Evolutionary conservation across 92 coral and sea anemone species (phyloP), one percentile per base, ranked within the genome.

Genomic region (Paramuricea clavata): DNA sequence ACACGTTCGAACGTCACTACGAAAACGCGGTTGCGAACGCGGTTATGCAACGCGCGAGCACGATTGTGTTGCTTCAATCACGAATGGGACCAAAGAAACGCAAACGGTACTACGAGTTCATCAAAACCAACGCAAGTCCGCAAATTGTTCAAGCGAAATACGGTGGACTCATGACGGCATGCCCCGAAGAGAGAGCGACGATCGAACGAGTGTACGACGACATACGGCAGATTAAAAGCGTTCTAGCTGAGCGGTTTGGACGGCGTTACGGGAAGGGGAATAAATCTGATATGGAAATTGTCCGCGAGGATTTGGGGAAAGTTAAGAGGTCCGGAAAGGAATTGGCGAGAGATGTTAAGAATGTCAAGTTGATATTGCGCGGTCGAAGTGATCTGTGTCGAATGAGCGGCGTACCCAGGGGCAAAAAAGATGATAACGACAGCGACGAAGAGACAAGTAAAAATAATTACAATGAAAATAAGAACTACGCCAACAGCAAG

Each of bases 171-270:
- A 28, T 65, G 72, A 30, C 72, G 72, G 9, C 41, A 6, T 3
- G 12, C 23, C 17, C 72, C 39, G 72, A 65, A 12, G 72, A 65
- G 17, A 30, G 72, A 13, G 72, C 72, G 72, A 65, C 12, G 13
- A 65, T 65, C 11, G 72, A 65, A 15, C 72, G 72, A 65, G 72
- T 65, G 39, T 65, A 65, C 31, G 72, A 65, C 72, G 72, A 65
- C 39, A 30, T 65, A 33, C 35, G 39, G 9, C 41, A 65, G 35
- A 65, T 65, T 9, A 65, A 65, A 65, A 65, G 39, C 11, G 39
- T 65, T 26, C 39, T 65, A 12, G 72, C 39, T 65, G 72, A 65
- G 28, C 72, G 72, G 41, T 65, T 65, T 65, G 72, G 72, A 30
- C 31, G 72, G 25, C 39, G 72, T 65, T 65, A 65, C 41, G 72